These are phyloP conservation scores for Troglohyphantes excavatus DNA, from an alignment of 2,888 invertebrate species.

Conservation along the genomic window DNA sequence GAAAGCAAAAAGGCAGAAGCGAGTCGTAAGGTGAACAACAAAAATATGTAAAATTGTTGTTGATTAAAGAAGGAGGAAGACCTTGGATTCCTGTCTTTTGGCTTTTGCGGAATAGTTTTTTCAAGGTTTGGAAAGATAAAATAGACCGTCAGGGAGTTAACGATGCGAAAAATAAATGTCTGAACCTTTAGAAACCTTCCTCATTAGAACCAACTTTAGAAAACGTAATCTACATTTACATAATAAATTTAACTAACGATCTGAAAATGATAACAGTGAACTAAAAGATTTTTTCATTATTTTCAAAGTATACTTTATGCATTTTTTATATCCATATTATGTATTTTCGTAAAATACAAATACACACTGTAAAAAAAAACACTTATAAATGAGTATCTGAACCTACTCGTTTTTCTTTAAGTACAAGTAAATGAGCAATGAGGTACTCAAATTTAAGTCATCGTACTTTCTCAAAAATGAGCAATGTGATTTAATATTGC, in stretches of 20 bases:
- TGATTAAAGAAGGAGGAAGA: slow-evolving; percentile 48
- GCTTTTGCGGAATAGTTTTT: neutral
- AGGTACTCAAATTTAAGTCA: too few species aligned
- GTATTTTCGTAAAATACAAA: too few species aligned
- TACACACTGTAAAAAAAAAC: too few species aligned
- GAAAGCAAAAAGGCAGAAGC: slow-evolving; percentile 14
- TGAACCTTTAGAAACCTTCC: neutral
- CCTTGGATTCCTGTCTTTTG: slow-evolving; percentile 49
- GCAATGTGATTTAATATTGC: too few species aligned
- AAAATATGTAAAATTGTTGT: slow-evolving; percentile 17
- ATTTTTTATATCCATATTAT: too few species aligned
- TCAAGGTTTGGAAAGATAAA: slow-evolving; percentile 43
- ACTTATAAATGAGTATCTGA: too few species aligned
- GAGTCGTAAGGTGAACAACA: slow-evolving; percentile 12
- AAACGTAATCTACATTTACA: neutral
- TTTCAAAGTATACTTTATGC: too few species aligned
- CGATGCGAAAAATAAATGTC: neutral
- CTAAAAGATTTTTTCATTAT: too few species aligned
- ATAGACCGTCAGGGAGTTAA: slow-evolving; percentile 1
- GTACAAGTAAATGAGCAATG: too few species aligned
- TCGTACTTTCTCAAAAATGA: too few species aligned
- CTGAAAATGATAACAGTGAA: neutral
- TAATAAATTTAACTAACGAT: neutral
- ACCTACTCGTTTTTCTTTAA: too few species aligned
- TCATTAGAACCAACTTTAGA: neutral